Base-by-base conservation (phyloP, 2,797 vertebrate genomes). In the Muscicapa comitata region DNA sequence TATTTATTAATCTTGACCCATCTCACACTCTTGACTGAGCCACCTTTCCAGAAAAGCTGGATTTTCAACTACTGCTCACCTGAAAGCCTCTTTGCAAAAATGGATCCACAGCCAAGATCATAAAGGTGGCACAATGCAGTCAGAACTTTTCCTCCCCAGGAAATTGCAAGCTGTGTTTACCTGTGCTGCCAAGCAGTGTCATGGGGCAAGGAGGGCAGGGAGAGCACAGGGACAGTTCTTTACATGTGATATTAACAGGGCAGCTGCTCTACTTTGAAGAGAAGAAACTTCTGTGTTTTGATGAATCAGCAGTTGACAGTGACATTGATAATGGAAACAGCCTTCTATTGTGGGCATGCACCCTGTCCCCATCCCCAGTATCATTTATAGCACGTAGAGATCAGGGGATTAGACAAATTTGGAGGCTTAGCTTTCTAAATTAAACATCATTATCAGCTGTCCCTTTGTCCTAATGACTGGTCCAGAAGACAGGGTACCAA, bases 1-100 rank as follows among this genome's bases (percentile, higher is more conserved):
- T 87, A 86, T 94, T 95, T 90, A 88, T 92, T 68, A 87, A 89
- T 78, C 70, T 61, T 95, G 76, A 94, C 70, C 57, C 53, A 21
- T 57, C 47, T 86, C 72, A 86, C 23, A 68, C 47, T 86, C 42
- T 86, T 0, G 0, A 79, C 65, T 0, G 0, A 84, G 29, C 10
- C 31, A 66, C 28, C 19, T 63, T 53, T 88, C 88, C 83, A 80
- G 77, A 95, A 88, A 88, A 94, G 48, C 38, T 88, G 35, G 31
- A 87, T 94, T 79, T 86, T 53, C 73, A 89, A 33, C 79, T 65
- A 77, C 37, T 70, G 70, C 78, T 95, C 86, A 89, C 74, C 82
- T 93, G 72, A 40, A 89, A 77, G 57, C 23, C 57, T 71, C 79
- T 86, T 51, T 48, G 37, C 51, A 62, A 76, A 81, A 94, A 89